Evolutionary conservation across 2,113 vertebrate genomes (phyloP), one percentile per base, ranked within the genome.

Genomic region (Colius striatus): DNA sequence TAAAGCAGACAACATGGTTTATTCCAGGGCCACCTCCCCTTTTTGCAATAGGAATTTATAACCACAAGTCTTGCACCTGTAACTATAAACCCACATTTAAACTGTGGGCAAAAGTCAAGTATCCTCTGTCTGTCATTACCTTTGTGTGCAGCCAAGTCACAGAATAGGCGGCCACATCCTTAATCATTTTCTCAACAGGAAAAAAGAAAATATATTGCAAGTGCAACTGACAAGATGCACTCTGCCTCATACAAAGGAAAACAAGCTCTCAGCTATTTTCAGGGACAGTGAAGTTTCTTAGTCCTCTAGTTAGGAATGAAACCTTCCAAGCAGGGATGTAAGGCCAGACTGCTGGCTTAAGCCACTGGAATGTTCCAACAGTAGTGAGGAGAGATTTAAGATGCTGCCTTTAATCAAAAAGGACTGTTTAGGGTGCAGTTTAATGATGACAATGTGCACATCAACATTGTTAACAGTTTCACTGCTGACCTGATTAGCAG

Each of bases 401-500:
- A 93, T 73, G 66, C 29, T 84, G 94, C n/a, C 90, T 90, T 93
- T 96, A 95, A 96, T 93, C 82, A 92, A 90, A 95, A 92, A 30
- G 41, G 86, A 75, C 84, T 87, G 84, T 96, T 95, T 77, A 90
- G 76, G 71, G 76, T 94, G 66, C 68, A 92, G 70, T 80, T 86
- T 89, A 90, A 97, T 62, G 91, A 91, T 74, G 84, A 94, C 78
- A 93, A 20, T 60, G 72, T 80, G 82, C 93, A 95, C 78, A 90
- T 88, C 93, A 95, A 92, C 79, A 57, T 1, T 84, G 93, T 96
- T 96, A 96, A 95, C 90, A 92, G 83, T 87, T 94, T 96, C 94
- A 70, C 87, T 92, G 93, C 93, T 96, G 87, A 95, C 74, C 68
- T 86, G 92, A 91, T 91, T 90, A 95, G 53, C 82, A 81, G 80